Evolutionary conservation across 2,797 vertebrate genomes (phyloP).

Genomic region (Pitangus sulphuratus): DNA sequence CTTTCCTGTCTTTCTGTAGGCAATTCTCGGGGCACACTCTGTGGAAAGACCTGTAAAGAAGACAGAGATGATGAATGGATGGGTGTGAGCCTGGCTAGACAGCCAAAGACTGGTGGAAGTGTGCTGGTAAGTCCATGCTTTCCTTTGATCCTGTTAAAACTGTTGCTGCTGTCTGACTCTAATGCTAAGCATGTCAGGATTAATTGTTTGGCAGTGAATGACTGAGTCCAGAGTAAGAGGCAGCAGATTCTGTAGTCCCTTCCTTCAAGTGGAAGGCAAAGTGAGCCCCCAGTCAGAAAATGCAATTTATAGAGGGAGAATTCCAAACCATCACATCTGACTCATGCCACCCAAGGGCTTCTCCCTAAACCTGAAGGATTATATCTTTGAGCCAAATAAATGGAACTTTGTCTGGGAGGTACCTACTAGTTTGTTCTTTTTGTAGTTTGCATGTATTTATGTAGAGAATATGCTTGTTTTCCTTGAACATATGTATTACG

Average conservation of each 20-base stretch:
- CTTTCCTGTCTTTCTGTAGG: constrained; percentile 72
- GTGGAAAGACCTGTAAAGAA: constrained; percentile 95
- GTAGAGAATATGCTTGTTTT: not conserved
- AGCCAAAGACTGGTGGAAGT: constrained; percentile 85
- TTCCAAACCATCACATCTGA: constrained; percentile 31
- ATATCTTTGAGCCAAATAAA: not conserved
- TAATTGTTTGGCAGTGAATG: not conserved
- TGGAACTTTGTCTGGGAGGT: not conserved
- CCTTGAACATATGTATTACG: accelerated
- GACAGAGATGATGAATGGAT: constrained; percentile 97
- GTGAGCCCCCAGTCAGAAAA: not conserved
- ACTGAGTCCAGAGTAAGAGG: not conserved
- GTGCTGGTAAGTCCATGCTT: constrained; percentile 86
- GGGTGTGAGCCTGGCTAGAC: constrained; percentile 95
- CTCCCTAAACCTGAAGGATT: constrained; percentile 12
- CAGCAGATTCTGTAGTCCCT: not conserved
- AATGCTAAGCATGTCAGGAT: not conserved
- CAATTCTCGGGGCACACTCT: constrained; percentile 84
- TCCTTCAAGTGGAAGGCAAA: constrained; percentile 20
- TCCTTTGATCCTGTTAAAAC: not conserved
- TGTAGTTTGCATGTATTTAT: not conserved
- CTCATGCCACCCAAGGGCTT: constrained; percentile 14
- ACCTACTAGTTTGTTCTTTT: not conserved
- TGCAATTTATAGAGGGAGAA: not conserved
- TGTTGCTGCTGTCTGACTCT: not conserved